Evolutionary conservation across 1,140 invertebrate genomes (phyloP).

Genomic region (Drosophila melanica): DNA sequence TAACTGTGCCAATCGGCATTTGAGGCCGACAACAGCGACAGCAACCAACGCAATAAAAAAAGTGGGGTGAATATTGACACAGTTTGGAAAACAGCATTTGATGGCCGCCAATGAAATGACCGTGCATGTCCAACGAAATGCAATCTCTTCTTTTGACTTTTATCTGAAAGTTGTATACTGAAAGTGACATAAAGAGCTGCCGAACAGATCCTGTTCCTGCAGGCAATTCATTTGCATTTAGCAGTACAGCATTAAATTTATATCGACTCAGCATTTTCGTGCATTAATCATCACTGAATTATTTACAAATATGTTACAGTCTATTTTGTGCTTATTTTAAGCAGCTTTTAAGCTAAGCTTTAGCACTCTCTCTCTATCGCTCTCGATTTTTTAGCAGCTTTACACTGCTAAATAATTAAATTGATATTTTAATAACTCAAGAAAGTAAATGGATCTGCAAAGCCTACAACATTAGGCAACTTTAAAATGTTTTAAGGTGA

Average conservation of each 20-base stretch:
- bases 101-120: not conserved
- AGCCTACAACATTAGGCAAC: too few relatives aligned
- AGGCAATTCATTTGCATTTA: too few relatives aligned
- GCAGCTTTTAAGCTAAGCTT: not conserved
- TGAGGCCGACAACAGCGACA: not conserved
- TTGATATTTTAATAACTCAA: too few relatives aligned
- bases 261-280: not conserved
- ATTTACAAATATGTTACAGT: too few relatives aligned
- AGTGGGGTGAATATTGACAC: slow-evolving; percentile 17
- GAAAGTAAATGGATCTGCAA: too few relatives aligned
- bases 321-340: not conserved
- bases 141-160: slow-evolving; percentile 2
- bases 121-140: not conserved
- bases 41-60: not conserved
- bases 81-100: slow-evolving; percentile 1
- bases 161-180: slow-evolving; percentile 21
- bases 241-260: too few relatives aligned
- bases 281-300: not conserved
- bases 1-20: slow-evolving; percentile 34
- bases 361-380: not conserved
- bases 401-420: too few relatives aligned
- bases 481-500: too few relatives aligned
- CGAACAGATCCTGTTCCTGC: not conserved
- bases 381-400: not conserved
- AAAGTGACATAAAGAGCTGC: slow-evolving; percentile 4